Base-by-base conservation (phyloP, 1,140 invertebrate genomes). In the Radopholus similis region DNA sequence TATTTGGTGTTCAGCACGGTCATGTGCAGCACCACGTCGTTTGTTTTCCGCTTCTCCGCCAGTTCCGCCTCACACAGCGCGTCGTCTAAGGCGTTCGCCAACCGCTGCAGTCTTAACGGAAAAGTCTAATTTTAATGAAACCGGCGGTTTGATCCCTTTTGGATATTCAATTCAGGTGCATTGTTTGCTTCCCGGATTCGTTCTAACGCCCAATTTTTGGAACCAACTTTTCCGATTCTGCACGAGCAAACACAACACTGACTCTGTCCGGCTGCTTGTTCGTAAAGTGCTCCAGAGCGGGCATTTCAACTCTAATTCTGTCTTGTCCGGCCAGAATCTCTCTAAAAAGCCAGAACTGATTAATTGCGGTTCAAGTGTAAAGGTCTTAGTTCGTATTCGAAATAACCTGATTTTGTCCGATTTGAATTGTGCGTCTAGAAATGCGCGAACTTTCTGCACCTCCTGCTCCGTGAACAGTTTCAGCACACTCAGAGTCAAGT, bases 401-500 rank as follows among this genome's bases (percentile, higher is more conserved):
- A 23, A 21, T 30, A 9, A 68, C 58, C 51, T 53, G 66, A 68
- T 37, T 13, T 55, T 4, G n/a, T 68, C 6, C 11, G 59, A 62
- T 15, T 57, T 28, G 8, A 68, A 65, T 4, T 35, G n/a, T 69
- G 49, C 49, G 3, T 68, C 18, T 13, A 68, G n/a, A 66, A 64
- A 68, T 32, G 51, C 9, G 4, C 65, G 62, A 15, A 44, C 59
- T 21, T 26, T 21, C 18, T 68, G 21, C 6, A 55, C 49, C 4
- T 68, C 66, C 4, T 68, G 38, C 30, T 68, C 44, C 18, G 66
- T 68, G 21, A 68, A 68, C 42, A 68, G 37, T 15, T 40, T 34
- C 11, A 68, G 28, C 64, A 68, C 66, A 66, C 30, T 55, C 23
- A 68, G n/a, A 4, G 66, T 68, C 64, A 68, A 68, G 9, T 68